phyloP scores from a whole-genome alignment of 2,888 invertebrate genomes.

The Mesopsocus fuscifrons region DNA sequence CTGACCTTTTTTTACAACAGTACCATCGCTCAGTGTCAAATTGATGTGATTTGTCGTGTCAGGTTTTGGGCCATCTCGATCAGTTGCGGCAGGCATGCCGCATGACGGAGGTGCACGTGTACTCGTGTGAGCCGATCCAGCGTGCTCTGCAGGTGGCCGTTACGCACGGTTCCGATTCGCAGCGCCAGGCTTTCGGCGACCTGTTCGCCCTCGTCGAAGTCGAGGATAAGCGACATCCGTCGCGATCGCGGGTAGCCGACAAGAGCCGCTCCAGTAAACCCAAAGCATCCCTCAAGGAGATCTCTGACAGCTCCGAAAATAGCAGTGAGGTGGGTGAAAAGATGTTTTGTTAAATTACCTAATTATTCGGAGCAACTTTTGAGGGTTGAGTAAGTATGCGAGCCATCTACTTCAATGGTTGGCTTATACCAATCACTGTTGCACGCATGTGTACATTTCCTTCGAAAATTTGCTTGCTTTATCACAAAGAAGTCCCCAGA shows the following conservation, averaged over 20 bases:
- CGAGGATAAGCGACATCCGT: slow-evolving; percentile 35
- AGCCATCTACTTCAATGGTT: too few relatives aligned
- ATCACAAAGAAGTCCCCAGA: too few relatives aligned
- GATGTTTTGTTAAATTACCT: too few relatives aligned
- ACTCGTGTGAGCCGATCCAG: slow-evolving; percentile 80
- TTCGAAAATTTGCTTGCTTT: too few relatives aligned
- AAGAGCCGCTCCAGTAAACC: slow-evolving; percentile 15
- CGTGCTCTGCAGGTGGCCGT: slow-evolving; percentile 77
- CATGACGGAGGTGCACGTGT: slow-evolving; percentile 34
- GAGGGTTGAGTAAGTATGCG: too few relatives aligned
- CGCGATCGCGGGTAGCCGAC: slow-evolving; percentile 21
- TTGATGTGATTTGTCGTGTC: too few relatives aligned
- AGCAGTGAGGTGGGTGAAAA: slow-evolving; percentile 47
- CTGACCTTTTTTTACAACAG: too few relatives aligned
- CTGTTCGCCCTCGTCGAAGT: slow-evolving; percentile 79
- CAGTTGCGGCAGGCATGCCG: slow-evolving; percentile 58
- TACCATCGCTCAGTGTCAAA: too few relatives aligned
- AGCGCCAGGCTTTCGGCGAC: slow-evolving; percentile 80
- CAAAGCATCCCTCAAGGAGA: slow-evolving; percentile 16
- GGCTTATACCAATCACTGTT: too few relatives aligned
- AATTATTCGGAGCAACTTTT: background rate
- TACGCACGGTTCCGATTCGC: slow-evolving; percentile 68
- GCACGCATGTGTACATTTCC: too few relatives aligned
- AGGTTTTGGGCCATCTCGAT: slow-evolving; percentile 82
- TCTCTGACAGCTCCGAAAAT: slow-evolving; percentile 54